Evolutionary conservation across 2,113 vertebrate species (phyloP).

Genomic region (Marmota flaviventris): DNA sequence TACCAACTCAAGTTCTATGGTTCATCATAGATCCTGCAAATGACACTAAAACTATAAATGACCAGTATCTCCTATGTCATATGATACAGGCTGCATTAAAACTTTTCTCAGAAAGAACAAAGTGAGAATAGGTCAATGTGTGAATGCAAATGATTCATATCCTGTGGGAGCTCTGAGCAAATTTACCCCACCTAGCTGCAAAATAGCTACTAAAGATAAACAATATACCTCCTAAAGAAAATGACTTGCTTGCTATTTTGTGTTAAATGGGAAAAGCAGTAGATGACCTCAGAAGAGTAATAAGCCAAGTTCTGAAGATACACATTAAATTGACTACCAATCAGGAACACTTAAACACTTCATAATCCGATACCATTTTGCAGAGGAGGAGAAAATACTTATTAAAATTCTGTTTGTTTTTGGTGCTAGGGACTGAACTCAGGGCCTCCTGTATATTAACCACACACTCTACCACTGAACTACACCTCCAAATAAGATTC

Average conservation of each 20-base stretch:
- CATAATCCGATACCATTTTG: background rate
- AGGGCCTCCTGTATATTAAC: background rate
- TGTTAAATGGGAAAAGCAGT: conserved; percentile 60
- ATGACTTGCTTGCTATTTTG: conserved; percentile 63
- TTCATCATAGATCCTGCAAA: conserved; percentile 48
- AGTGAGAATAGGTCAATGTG: conserved; percentile 81
- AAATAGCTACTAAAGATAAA: conserved; percentile 78
- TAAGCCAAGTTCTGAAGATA: conserved; percentile 41
- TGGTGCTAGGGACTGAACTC: background rate
- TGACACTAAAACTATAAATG: conserved; percentile 23
- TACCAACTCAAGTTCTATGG: conserved; percentile 22
- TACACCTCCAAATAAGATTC: background rate
- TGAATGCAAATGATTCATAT: conserved; percentile 87
- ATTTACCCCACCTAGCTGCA: conserved; percentile 82
- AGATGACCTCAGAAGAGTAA: conserved; percentile 41
- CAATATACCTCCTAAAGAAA: conserved; percentile 55
- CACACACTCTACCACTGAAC: background rate
- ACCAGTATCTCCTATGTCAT: conserved; percentile 36
- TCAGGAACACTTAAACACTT: conserved; percentile 46
- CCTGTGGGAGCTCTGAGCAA: conserved; percentile 84
- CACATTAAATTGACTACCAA: background rate
- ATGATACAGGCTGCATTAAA: conserved; percentile 75
- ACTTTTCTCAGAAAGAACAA: conserved; percentile 78
- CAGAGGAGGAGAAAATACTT: conserved; percentile 21
- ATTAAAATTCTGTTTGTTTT: background rate